phyloP scores from a whole-genome alignment of 2,113 vertebrate genomes.

The Tachysurus vachellii region DNA sequence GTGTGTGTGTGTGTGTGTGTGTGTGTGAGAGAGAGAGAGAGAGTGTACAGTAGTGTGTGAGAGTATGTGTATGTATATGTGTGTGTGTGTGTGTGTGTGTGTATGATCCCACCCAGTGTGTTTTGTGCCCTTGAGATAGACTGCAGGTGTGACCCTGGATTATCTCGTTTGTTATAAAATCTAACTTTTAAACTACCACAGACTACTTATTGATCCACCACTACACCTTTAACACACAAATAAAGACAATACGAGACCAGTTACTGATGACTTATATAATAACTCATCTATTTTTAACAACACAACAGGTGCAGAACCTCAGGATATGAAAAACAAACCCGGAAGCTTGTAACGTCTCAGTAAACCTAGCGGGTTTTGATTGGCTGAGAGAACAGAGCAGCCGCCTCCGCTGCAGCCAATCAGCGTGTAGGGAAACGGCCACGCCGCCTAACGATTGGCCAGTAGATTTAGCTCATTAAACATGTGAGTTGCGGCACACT shows the following conservation, averaged over 20 bases:
- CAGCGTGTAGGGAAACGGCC: slow-evolving; percentile 6
- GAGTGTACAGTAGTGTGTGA: no score
- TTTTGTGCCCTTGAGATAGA: no score
- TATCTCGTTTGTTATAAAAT: no score
- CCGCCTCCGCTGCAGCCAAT: slow-evolving; percentile 49
- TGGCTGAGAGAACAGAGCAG: slow-evolving; percentile 25
- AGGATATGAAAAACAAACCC: background rate
- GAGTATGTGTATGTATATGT: no score
- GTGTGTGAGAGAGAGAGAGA: no score
- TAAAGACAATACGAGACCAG: background rate
- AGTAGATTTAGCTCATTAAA: slow-evolving; percentile 32
- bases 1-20: no score
- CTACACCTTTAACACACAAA: background rate
- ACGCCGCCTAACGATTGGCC: slow-evolving; percentile 32
- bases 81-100: no score
- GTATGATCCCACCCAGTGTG: no score
- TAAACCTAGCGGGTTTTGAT: background rate
- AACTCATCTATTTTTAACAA: background rate
- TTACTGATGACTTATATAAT: no score
- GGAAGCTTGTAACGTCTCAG: background rate
- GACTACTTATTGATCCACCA: background rate
- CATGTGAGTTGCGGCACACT: slow-evolving; percentile 29
- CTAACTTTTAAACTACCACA: background rate
- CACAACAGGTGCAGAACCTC: background rate
- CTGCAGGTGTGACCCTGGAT: no score